phyloP scores from a whole-genome alignment of 2,888 invertebrate species.

The Platycheirus albimanus region DNA sequence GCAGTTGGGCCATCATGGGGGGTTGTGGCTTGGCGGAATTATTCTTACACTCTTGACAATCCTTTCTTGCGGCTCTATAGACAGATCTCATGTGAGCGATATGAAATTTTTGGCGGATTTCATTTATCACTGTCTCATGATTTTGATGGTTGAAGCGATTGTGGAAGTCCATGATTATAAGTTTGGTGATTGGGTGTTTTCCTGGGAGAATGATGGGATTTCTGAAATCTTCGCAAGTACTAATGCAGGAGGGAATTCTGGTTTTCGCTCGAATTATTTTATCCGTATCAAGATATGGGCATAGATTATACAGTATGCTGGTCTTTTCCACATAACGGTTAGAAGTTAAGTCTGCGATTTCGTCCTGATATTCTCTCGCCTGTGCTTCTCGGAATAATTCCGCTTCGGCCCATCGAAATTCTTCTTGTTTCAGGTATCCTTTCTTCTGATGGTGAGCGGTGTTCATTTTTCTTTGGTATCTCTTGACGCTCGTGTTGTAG shows the following conservation, averaged over 20 bases:
- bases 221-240: neutral
- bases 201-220: conserved; percentile 4
- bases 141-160: too few species aligned
- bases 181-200: too few species aligned
- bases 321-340: neutral
- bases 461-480: too few species aligned
- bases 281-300: neutral
- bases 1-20: conserved; percentile 30
- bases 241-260: too few species aligned
- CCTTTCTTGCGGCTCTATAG: too few species aligned
- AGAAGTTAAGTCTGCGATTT: neutral
- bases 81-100: too few species aligned
- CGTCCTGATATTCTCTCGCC: neutral
- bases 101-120: too few species aligned
- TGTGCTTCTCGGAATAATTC: conserved; percentile 8
- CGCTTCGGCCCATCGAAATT: neutral
- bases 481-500: conserved; percentile 1
- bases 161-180: conserved; percentile 3
- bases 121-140: too few species aligned
- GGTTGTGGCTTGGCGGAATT: neutral
- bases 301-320: neutral
- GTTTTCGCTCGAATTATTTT: conserved; percentile 3
- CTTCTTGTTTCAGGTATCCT: neutral
- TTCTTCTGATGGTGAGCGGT: neutral
- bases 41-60: conserved; percentile 14